These are phyloP conservation scores for Chrysotoxum bicinctum DNA, from an alignment of 2,888 invertebrate genomes.

Conservation along the genomic window DNA sequence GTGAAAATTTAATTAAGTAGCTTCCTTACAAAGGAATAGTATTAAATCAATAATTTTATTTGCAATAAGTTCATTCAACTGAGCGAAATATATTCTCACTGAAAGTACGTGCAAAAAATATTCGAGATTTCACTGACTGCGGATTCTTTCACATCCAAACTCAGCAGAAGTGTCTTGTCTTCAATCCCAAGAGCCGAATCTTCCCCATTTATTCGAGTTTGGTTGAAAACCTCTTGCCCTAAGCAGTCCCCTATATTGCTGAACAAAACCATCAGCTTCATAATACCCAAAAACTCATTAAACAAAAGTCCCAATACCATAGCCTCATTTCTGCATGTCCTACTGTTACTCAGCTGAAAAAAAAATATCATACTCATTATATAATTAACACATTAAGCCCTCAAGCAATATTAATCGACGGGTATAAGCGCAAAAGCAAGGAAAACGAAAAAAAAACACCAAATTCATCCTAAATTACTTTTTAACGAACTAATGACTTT, in stretches of 20 bases:
- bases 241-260: background rate
- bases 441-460: slow-evolving; percentile 28
- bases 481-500: slow-evolving; percentile 75
- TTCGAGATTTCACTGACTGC: too few species aligned
- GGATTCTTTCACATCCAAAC: background rate
- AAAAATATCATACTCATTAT: slow-evolving; percentile 70
- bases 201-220: background rate
- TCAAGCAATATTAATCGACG: slow-evolving; percentile 73
- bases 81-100: too few species aligned
- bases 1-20: too few species aligned
- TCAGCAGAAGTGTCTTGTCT: background rate
- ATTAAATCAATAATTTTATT: too few species aligned
- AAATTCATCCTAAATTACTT: slow-evolving; percentile 74
- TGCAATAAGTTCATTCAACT: too few species aligned
- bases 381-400: slow-evolving; percentile 75
- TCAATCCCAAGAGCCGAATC: background rate
- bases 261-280: background rate
- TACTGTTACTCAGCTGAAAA: slow-evolving; percentile 16
- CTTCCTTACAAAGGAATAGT: too few species aligned
- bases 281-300: slow-evolving; percentile 26
- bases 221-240: background rate
- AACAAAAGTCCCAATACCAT: slow-evolving; percentile 12
- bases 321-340: slow-evolving; percentile 36
- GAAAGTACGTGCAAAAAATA: too few species aligned
- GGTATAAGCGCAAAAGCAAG: slow-evolving; percentile 34